Conservation (phyloP, 2,113 vertebrate genomes). For the Fregetta grallaria region DNA sequence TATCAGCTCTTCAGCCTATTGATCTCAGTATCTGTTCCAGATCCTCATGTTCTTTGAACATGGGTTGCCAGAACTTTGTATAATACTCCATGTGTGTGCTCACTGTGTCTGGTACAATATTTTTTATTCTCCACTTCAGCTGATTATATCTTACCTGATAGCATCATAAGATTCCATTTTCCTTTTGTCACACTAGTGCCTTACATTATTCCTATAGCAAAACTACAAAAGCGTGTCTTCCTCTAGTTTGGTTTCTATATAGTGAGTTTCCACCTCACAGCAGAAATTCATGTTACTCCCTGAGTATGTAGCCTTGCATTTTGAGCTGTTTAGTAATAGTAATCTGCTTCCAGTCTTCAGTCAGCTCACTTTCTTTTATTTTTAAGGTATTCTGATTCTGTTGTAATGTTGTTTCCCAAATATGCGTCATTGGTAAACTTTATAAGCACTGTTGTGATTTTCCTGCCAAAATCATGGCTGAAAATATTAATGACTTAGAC, state of each 20-base stretch:
- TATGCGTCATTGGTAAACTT: neutral
- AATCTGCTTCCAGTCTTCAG: neutral
- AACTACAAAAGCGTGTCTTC: neutral
- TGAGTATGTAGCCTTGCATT: neutral
- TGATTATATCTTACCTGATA: neutral
- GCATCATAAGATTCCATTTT: neutral
- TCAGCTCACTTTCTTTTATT: neutral
- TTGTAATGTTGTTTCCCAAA: neutral
- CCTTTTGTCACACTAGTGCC: neutral
- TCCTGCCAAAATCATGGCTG: neutral
- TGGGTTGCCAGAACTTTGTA: neutral
- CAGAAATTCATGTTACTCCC: neutral
- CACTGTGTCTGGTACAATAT: neutral
- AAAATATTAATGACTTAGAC: neutral
- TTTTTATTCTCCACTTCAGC: neutral
- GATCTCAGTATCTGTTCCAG: neutral
- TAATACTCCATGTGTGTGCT: neutral
- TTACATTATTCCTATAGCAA: neutral
- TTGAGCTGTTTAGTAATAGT: neutral
- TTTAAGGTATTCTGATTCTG: neutral
- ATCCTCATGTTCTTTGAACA: neutral
- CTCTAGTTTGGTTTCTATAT: neutral
- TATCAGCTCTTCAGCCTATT: neutral
- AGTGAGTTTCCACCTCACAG: neutral
- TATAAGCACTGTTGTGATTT: neutral